Percentiles rank a stretch among this genome's conserved stretches.
phyloP scores from a whole-genome alignment of 35 echinoderm and acorn worm species.

The Hemicentrotus pulcherrimus region DNA sequence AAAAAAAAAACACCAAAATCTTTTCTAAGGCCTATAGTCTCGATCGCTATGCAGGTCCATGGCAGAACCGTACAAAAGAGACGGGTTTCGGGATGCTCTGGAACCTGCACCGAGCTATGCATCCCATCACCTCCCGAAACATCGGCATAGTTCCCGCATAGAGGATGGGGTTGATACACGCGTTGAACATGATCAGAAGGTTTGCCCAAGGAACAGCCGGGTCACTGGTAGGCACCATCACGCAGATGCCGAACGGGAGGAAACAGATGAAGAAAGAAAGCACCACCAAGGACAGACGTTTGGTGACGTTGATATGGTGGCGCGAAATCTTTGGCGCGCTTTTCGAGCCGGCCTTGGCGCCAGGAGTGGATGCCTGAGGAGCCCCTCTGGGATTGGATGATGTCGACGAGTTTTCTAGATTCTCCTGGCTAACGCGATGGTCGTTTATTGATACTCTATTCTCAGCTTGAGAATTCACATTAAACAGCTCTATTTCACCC shows the following conservation, averaged over 20 bases:
- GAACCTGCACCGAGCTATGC: constrained; percentile 37
- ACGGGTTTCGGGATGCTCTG: constrained; percentile 51
- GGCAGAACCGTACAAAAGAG: neutral
- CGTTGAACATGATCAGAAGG: neutral
- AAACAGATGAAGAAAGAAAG: constrained; percentile 42
- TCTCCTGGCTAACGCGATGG: neutral
- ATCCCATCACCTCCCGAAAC: constrained; percentile 21
- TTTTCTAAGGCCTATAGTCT: too few relatives aligned
- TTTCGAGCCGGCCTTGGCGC: neutral
- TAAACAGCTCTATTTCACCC: neutral
- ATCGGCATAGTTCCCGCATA: constrained; percentile 32
- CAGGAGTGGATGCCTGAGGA: neutral
- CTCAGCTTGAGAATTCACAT: neutral
- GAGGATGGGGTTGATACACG: constrained; percentile 7
- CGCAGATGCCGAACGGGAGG: constrained; percentile 24
- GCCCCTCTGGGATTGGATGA: neutral
- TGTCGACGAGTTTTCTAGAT: neutral
- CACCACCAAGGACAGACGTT: constrained; percentile 31
- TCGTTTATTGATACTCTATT: neutral
- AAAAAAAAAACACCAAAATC: too few relatives aligned
- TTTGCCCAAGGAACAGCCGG: neutral
- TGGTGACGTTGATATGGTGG: constrained; percentile 50
- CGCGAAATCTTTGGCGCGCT: neutral
- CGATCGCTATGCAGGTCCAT: neutral
- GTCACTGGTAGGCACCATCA: neutral